These are phyloP conservation scores for Nyctereutes procyonoides DNA, from an alignment of 2,113 vertebrate species.

Conservation along the genomic window DNA sequence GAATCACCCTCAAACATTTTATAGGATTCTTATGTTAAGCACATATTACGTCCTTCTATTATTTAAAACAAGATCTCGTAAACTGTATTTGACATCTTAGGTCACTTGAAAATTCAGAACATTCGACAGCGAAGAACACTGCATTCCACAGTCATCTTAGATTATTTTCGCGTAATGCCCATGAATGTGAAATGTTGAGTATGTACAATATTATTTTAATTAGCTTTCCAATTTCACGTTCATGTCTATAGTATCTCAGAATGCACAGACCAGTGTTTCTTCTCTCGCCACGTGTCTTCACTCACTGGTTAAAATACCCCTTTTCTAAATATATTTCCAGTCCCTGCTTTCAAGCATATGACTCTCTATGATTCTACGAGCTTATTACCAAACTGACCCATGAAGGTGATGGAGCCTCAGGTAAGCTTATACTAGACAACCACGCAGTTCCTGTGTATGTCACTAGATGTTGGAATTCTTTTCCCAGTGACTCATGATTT, in stretches of 20 bases:
- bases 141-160: background rate
- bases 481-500: background rate
- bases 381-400: background rate
- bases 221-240: background rate
- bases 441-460: background rate
- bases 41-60: background rate
- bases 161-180: background rate
- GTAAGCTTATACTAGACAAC: background rate
- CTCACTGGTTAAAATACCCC: background rate
- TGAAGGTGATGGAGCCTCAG: background rate
- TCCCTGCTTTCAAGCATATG: background rate
- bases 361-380: background rate
- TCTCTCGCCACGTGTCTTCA: background rate
- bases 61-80: background rate
- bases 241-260: background rate
- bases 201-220: background rate
- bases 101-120: background rate
- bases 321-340: background rate
- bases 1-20: background rate
- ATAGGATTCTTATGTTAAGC: background rate
- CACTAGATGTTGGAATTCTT: background rate
- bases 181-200: background rate
- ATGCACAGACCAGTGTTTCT: background rate
- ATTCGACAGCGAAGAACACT: background rate
- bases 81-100: background rate